These are phyloP conservation scores for Riparia riparia DNA, from an alignment of 2,113 vertebrate species.

Conservation along the genomic window DNA sequence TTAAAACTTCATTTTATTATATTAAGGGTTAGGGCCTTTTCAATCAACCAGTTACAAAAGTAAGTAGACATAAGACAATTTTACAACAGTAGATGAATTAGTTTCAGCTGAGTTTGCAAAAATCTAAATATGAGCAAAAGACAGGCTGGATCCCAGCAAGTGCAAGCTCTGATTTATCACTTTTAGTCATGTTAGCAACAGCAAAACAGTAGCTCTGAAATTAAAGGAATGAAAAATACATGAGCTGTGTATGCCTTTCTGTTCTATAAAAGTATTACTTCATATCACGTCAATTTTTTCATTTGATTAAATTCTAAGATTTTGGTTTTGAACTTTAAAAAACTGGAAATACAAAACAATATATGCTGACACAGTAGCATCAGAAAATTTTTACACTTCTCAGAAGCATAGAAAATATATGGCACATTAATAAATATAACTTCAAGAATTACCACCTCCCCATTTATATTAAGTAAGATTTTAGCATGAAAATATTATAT, in stretches of 20 bases:
- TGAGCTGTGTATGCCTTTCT: background rate
- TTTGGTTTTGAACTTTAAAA: background rate
- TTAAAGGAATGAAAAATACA: background rate
- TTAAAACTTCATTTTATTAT: background rate
- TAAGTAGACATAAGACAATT: background rate
- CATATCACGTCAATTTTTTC: background rate
- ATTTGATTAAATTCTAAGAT: background rate
- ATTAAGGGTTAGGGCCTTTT: background rate
- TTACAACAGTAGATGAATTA: background rate
- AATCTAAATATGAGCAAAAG: background rate
- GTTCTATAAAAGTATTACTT: background rate
- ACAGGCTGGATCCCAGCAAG: background rate
- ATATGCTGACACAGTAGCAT: background rate
- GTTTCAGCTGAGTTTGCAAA: background rate
- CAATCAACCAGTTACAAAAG: background rate
- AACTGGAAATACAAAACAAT: background rate
- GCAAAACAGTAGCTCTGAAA: background rate
- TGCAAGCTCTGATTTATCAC: background rate
- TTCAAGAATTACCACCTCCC: background rate
- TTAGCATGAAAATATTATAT: background rate
- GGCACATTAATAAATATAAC: background rate
- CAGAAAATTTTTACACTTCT: background rate
- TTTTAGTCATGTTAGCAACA: background rate
- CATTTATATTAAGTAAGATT: background rate
- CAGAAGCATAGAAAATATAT: background rate